Conservation (phyloP, 2,888 invertebrate genomes). For the Omphaloscelis lunosa region DNA sequence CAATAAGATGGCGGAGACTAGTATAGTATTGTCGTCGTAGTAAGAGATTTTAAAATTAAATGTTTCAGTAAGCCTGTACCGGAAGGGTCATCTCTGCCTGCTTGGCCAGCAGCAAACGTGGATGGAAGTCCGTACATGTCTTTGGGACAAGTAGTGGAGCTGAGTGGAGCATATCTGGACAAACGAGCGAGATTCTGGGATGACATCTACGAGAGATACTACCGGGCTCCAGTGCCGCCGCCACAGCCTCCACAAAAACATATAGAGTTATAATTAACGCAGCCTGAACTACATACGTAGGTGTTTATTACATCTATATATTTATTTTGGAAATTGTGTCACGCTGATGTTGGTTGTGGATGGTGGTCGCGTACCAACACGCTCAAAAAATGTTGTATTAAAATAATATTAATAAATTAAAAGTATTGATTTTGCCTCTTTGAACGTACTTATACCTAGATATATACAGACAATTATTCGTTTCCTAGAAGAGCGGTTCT, state of each 20-base stretch:
- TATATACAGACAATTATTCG: too few species aligned
- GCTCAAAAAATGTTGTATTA: too few species aligned
- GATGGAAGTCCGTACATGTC: constrained; percentile 72
- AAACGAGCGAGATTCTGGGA: constrained; percentile 74
- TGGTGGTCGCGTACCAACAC: too few species aligned
- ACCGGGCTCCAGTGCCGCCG: constrained; percentile 70
- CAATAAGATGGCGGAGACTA: neutral
- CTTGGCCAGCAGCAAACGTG: constrained; percentile 70
- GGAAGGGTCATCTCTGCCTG: constrained; percentile 62
- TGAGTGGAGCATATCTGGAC: constrained; percentile 64
- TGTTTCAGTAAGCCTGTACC: constrained; percentile 73
- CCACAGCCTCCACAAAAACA: constrained; percentile 38
- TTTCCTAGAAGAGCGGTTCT: too few species aligned
- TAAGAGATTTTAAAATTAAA: neutral
- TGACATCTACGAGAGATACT: constrained; percentile 73
- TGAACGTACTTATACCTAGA: too few species aligned
- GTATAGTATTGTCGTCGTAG: neutral
- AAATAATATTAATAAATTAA: too few species aligned
- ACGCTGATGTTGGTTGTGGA: too few species aligned
- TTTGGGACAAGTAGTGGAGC: constrained; percentile 64
- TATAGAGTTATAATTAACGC: constrained; percentile 29
- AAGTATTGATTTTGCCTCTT: too few species aligned
- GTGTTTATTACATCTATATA: too few species aligned
- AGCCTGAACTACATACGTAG: neutral
- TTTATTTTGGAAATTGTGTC: too few species aligned